Percentiles rank a stretch among this genome's conserved stretches.
phyloP scores from a whole-genome alignment of 2,113 vertebrate genomes.

The Callocephalon fimbriatum region DNA sequence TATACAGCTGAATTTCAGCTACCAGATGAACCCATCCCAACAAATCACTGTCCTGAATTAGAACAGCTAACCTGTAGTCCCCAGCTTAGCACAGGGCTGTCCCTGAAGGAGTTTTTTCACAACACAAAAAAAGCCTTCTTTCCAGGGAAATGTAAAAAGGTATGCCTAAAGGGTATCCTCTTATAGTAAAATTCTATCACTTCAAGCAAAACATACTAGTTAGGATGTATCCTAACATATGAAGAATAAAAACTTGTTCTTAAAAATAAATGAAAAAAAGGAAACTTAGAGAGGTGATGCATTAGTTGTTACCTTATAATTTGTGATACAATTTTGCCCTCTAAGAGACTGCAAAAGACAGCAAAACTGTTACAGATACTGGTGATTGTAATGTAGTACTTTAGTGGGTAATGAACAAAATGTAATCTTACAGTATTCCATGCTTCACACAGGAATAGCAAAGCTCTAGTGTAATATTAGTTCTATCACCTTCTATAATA shows the following conservation, averaged over 20 bases:
- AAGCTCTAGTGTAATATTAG: not conserved
- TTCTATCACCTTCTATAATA: constrained; percentile 6
- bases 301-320: not conserved
- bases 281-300: not conserved
- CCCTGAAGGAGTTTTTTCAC: not conserved
- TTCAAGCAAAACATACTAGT: not conserved
- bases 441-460: not conserved
- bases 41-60: not conserved
- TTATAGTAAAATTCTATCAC: not conserved
- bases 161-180: accelerated
- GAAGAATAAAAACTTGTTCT: not conserved
- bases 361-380: not conserved
- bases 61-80: not conserved
- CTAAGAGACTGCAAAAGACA: not conserved
- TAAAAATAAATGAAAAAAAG: not conserved
- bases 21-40: not conserved
- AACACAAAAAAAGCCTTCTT: not conserved
- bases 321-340: not conserved
- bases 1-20: not conserved
- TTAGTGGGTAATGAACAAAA: constrained; percentile 1
- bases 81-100: not conserved
- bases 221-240: not conserved
- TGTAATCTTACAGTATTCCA: not conserved
- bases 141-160: not conserved
- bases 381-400: not conserved